Evolutionary conservation across 2,113 vertebrate genomes (phyloP).

Genomic region (Gymnocephalus cernua): DNA sequence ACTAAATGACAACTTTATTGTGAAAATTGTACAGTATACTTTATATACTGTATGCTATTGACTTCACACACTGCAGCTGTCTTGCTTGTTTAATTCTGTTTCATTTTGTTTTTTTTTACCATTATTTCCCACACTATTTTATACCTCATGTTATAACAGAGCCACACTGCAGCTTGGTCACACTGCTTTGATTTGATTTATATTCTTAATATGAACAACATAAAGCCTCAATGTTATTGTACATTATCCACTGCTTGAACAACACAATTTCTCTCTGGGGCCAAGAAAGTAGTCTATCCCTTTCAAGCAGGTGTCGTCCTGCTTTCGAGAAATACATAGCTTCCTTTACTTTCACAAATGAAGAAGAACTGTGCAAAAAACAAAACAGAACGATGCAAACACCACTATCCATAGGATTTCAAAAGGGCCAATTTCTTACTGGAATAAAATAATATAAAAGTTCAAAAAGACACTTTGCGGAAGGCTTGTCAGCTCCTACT

Average conservation of each 20-base stretch:
- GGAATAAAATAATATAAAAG: constrained; percentile 25
- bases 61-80: neutral
- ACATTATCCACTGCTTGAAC: neutral
- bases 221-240: neutral
- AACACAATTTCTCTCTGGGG: neutral
- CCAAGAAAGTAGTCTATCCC: neutral
- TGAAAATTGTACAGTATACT: neutral
- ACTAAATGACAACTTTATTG: neutral
- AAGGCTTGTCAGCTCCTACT: constrained; percentile 5
- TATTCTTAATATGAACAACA: neutral
- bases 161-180: neutral
- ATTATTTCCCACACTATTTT: neutral
- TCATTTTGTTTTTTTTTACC: neutral
- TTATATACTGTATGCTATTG: neutral
- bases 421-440: neutral
- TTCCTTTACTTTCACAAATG: constrained; percentile 19
- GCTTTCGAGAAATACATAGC: constrained; percentile 1
- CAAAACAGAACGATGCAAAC: neutral
- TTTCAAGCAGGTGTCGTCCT: neutral
- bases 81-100: neutral
- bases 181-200: neutral
- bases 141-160: neutral
- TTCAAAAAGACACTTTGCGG: neutral
- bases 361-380: neutral
- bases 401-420: neutral